Conservation (phyloP, 2,113 vertebrate genomes). For the Neotragus pygmaeus region DNA sequence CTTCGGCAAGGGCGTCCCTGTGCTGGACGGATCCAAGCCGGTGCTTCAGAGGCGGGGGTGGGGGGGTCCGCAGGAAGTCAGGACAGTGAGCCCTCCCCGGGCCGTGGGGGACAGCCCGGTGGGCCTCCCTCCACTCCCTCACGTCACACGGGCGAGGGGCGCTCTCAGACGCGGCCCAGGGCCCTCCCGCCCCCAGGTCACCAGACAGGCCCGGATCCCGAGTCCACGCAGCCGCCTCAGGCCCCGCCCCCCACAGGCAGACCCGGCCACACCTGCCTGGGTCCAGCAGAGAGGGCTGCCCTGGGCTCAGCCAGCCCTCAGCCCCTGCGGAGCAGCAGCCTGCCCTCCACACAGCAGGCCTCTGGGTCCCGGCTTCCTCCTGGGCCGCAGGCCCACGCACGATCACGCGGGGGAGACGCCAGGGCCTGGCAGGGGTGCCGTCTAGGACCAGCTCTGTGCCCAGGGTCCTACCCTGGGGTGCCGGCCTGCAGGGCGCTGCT, state of each 20-base stretch:
- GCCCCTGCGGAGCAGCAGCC: accelerated
- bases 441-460: neutral
- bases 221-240: too few relatives aligned
- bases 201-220: too few relatives aligned
- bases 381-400: neutral
- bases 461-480: neutral
- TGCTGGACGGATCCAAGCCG: too few relatives aligned
- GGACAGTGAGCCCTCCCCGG: too few relatives aligned
- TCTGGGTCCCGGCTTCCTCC: neutral
- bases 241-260: accelerated
- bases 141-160: neutral
- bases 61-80: too few relatives aligned
- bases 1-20: too few relatives aligned
- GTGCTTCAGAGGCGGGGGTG: too few relatives aligned
- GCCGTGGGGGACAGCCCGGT: neutral
- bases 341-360: neutral
- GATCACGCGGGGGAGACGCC: too few relatives aligned
- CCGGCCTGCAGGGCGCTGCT: neutral
- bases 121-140: neutral
- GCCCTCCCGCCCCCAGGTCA: too few relatives aligned
- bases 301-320: neutral
- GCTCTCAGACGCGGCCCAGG: neutral
- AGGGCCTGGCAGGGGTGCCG: neutral
- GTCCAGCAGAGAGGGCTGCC: neutral
- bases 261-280: neutral